A percentile compares a stretch with the other conserved stretches of the same genome.
Evolutionary conservation across 1,140 invertebrate genomes (phyloP).

Genomic region (Apis laboriosa): DNA sequence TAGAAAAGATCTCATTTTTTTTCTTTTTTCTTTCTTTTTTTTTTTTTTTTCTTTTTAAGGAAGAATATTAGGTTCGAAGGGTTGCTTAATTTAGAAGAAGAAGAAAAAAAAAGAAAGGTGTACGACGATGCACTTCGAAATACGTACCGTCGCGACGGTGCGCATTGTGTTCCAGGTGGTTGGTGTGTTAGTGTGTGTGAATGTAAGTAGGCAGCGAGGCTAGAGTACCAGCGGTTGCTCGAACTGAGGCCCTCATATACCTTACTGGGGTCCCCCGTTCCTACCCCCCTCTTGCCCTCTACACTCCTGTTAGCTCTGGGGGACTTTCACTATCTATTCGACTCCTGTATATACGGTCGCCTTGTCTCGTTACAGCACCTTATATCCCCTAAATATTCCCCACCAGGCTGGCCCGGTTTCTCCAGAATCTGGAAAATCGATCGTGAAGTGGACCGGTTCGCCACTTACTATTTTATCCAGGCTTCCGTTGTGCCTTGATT

Average conservation of each 20-base stretch:
- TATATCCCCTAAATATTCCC: slow-evolving; percentile 71
- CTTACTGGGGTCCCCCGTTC: slow-evolving; percentile 73
- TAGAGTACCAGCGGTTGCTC: slow-evolving; percentile 77
- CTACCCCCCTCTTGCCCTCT: slow-evolving; percentile 63
- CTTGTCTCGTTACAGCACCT: slow-evolving; percentile 75
- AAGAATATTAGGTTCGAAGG: background rate
- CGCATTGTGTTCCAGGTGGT: slow-evolving; percentile 69
- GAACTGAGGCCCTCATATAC: slow-evolving; percentile 80
- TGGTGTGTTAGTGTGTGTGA: slow-evolving; percentile 67
- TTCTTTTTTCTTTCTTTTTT: too few species aligned
- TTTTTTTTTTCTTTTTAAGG: background rate
- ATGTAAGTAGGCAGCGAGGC: slow-evolving; percentile 78
- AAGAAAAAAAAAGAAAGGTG: background rate
- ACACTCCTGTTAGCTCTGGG: slow-evolving; percentile 62
- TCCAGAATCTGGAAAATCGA: slow-evolving; percentile 56
- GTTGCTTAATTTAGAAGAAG: background rate
- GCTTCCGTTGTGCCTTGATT: background rate
- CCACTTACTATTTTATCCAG: background rate
- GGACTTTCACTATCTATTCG: slow-evolving; percentile 80
- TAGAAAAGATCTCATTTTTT: too few species aligned
- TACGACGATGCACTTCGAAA: slow-evolving; percentile 50
- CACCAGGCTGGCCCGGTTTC: slow-evolving; percentile 50
- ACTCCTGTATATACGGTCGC: slow-evolving; percentile 70
- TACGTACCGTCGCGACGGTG: slow-evolving; percentile 75
- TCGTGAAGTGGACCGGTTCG: background rate